phyloP scores from a whole-genome alignment of 1,140 invertebrate genomes.

The Listronotus oregonensis region DNA sequence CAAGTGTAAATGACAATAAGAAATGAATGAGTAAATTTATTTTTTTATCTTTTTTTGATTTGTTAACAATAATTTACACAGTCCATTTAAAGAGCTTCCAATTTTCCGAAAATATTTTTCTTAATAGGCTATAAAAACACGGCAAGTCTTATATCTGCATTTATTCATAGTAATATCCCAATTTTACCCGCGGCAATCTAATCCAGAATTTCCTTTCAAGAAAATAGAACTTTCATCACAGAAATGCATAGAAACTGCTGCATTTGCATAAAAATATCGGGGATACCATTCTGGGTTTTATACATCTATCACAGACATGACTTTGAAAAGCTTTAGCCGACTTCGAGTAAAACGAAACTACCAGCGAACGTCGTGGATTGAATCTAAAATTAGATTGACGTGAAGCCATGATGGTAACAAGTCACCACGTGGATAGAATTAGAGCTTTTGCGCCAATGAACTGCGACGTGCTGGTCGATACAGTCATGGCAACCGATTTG shows the following conservation, averaged over 20 bases:
- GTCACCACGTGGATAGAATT: slow-evolving; percentile 46
- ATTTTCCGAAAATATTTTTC: slow-evolving; percentile 2
- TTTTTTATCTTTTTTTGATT: too few relatives aligned
- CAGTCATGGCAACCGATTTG: slow-evolving; percentile 53
- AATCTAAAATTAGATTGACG: slow-evolving; percentile 32
- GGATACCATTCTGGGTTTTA: slow-evolving; percentile 25
- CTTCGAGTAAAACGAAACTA: slow-evolving; percentile 20
- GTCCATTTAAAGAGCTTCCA: neutral
- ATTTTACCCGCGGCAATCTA: slow-evolving; percentile 18
- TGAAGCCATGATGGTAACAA: slow-evolving; percentile 51
- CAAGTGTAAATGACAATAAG: too few relatives aligned
- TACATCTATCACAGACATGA: slow-evolving; percentile 26
- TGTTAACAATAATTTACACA: too few relatives aligned
- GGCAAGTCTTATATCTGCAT: slow-evolving; percentile 3
- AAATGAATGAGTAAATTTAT: too few relatives aligned
- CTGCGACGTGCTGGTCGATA: slow-evolving; percentile 43
- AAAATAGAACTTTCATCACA: slow-evolving; percentile 21
- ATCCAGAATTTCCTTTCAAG: slow-evolving; percentile 15
- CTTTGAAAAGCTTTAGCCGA: slow-evolving; percentile 13
- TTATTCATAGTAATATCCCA: slow-evolving; percentile 20
- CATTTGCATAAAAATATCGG: slow-evolving; percentile 34
- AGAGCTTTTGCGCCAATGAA: slow-evolving; percentile 44
- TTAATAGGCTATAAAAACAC: slow-evolving; percentile 18
- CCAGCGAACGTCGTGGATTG: slow-evolving; percentile 35
- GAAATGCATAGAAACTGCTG: slow-evolving; percentile 36